Percentiles rank a stretch among this genome's conserved stretches.
Conservation (phyloP, 2,888 invertebrate species). For the Amphipyra tragopoginis region DNA sequence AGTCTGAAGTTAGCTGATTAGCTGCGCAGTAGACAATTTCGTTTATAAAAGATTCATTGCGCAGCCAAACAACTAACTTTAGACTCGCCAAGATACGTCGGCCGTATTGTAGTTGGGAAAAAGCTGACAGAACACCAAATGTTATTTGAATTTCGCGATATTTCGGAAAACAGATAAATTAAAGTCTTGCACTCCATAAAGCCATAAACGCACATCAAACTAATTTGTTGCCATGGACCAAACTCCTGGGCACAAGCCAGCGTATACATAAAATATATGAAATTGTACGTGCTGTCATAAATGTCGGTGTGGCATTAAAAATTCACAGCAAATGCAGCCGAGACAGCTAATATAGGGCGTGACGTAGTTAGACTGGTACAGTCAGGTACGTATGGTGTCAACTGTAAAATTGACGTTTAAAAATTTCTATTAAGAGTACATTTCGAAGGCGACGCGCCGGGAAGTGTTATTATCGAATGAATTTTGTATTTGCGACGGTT, state of each 20-base stretch:
- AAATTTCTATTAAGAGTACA: slow-evolving; percentile 31
- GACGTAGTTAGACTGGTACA: slow-evolving; percentile 38
- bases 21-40: too few relatives aligned
- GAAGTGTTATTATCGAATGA: slow-evolving; percentile 55
- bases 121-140: too few relatives aligned
- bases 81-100: too few relatives aligned
- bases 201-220: too few relatives aligned
- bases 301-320: slow-evolving; percentile 51
- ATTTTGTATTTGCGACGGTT: slow-evolving; percentile 42
- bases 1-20: too few relatives aligned
- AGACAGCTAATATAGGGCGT: slow-evolving; percentile 46
- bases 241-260: slow-evolving; percentile 10
- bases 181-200: too few relatives aligned
- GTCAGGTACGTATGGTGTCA: slow-evolving; percentile 31
- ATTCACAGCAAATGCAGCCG: slow-evolving; percentile 55
- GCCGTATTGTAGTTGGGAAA: too few relatives aligned
- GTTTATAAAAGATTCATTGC: too few relatives aligned
- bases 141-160: too few relatives aligned
- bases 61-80: too few relatives aligned
- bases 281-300: slow-evolving; percentile 52
- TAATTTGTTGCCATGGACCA: slow-evolving; percentile 10
- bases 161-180: too few relatives aligned
- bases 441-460: slow-evolving; percentile 13
- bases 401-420: slow-evolving; percentile 38
- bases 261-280: slow-evolving; percentile 43